phyloP scores from a whole-genome alignment of 2,113 vertebrate species.

The Cynopterus brachyotis region DNA sequence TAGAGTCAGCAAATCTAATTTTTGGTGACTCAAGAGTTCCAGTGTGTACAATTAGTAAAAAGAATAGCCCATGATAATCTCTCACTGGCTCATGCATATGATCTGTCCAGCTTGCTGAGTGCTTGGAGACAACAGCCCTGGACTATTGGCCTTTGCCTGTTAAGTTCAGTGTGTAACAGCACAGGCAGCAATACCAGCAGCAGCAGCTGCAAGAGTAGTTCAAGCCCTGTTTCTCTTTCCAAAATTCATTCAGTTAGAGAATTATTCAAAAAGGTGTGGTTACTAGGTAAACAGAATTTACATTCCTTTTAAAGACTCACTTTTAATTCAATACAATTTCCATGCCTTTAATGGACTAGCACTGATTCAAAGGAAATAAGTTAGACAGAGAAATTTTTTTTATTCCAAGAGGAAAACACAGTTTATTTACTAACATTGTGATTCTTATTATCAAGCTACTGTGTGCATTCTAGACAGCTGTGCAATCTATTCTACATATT shows the following conservation, averaged over 20 bases:
- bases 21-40: rapidly evolving
- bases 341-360: not conserved
- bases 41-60: not conserved
- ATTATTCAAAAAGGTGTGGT: not conserved
- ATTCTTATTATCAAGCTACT: not conserved
- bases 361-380: not conserved
- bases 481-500: not conserved
- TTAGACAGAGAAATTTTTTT: not conserved
- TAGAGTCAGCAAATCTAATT: not conserved
- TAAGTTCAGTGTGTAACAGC: not conserved
- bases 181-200: not conserved
- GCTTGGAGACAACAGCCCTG: not conserved
- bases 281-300: not conserved
- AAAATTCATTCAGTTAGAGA: not conserved
- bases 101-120: not conserved
- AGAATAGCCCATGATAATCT: not conserved
- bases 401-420: not conserved
- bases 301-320: not conserved
- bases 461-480: not conserved
- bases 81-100: not conserved
- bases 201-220: not conserved
- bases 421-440: not conserved
- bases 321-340: not conserved
- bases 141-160: not conserved
- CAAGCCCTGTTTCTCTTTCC: not conserved